phyloP scores from a whole-genome alignment of 2,888 invertebrate species.

The Dolichomitus sp. region DNA sequence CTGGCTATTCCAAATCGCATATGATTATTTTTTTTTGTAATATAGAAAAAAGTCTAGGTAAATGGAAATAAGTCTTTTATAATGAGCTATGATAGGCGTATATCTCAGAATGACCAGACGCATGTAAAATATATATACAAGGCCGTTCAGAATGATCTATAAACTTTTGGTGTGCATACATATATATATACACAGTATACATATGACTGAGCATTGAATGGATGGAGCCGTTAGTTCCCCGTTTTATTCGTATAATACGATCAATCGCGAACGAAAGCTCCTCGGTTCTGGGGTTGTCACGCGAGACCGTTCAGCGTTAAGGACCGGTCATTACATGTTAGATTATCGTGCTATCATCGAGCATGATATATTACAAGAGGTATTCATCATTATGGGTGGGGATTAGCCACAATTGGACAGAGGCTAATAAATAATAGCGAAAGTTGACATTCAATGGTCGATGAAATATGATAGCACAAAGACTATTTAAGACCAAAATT shows the following conservation, averaged over 20 bases:
- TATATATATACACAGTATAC: too few species aligned
- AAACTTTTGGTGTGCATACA: too few species aligned
- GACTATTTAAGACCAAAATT: not conserved
- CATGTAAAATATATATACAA: too few species aligned
- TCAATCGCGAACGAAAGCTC: constrained; percentile 38
- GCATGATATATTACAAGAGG: constrained; percentile 2
- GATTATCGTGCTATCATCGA: constrained; percentile 45
- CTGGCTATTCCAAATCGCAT: too few species aligned
- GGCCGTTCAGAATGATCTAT: too few species aligned
- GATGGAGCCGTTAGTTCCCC: not conserved
- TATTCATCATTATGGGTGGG: constrained; percentile 11
- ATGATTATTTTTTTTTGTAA: too few species aligned
- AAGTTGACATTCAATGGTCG: not conserved
- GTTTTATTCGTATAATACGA: constrained; percentile 42
- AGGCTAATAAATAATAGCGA: constrained; percentile 29
- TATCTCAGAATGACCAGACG: too few species aligned
- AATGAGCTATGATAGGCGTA: too few species aligned
- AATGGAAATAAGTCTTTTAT: too few species aligned
- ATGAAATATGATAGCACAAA: not conserved
- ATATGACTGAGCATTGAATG: constrained; percentile 10
- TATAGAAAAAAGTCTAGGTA: too few species aligned
- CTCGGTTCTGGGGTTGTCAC: constrained; percentile 34
- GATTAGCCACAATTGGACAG: not conserved
- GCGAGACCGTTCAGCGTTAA: constrained; percentile 31
- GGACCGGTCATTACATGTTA: constrained; percentile 35